These are phyloP conservation scores for Toxotes chatareus DNA, from an alignment of 2,113 vertebrate species.

Conservation along the genomic window DNA sequence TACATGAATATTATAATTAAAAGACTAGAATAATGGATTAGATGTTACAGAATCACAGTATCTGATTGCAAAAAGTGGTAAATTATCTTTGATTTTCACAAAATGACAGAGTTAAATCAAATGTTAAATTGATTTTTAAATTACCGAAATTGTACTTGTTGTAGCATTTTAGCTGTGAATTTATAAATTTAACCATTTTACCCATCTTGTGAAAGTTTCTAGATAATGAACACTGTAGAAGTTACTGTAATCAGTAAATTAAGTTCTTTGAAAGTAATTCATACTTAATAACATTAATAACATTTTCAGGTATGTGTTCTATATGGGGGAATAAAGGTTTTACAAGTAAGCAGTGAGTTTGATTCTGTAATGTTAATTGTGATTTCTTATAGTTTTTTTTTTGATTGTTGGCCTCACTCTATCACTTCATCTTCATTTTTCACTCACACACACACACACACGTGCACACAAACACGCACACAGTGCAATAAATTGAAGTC, in stretches of 20 bases:
- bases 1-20: slow-evolving; percentile 1
- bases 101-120: neutral
- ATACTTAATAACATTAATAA: neutral
- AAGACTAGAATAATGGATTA: neutral
- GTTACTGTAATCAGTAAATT: neutral
- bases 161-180: neutral
- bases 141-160: neutral
- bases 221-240: neutral
- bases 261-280: neutral
- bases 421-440: slow-evolving; percentile 9
- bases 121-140: slow-evolving; percentile 15
- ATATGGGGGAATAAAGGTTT: neutral
- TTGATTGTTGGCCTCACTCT: neutral
- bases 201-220: slow-evolving; percentile 4
- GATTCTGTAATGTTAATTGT: neutral
- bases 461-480: slow-evolving; percentile 37
- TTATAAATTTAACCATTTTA: neutral
- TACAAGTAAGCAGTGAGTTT: neutral
- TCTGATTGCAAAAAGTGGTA: neutral
- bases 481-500: slow-evolving; percentile 70
- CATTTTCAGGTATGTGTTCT: neutral
- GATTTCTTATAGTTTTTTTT: slow-evolving; percentile 8
- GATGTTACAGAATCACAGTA: neutral
- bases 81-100: neutral
- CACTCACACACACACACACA: slow-evolving; percentile 13